phyloP scores from a whole-genome alignment of 2,797 vertebrate species.

The Sebastes kiyomatsui region DNA sequence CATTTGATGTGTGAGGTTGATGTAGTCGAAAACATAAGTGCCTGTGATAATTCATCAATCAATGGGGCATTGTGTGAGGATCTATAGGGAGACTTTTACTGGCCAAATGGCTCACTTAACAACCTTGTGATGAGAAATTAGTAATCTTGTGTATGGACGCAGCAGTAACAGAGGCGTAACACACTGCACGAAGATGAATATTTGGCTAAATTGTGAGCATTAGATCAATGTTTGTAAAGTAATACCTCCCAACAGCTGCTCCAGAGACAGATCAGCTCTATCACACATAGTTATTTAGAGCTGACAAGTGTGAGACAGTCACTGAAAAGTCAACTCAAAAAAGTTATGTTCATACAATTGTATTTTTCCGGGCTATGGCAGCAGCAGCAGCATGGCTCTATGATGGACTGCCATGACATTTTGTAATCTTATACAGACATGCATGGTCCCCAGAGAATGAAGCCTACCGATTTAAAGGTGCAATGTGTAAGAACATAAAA shows the following conservation, averaged over 20 bases:
- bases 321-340: slow-evolving; percentile 1
- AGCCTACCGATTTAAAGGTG: background rate
- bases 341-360: background rate
- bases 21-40: slow-evolving; percentile 1
- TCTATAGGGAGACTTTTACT: slow-evolving; percentile 8
- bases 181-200: background rate
- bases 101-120: slow-evolving; percentile 35
- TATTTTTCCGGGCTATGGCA: background rate
- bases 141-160: background rate
- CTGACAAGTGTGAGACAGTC: slow-evolving; percentile 26
- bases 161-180: background rate
- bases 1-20: background rate
- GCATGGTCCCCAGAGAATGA: background rate
- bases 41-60: slow-evolving; percentile 38
- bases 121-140: background rate
- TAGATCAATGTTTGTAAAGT: slow-evolving; percentile 5
- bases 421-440: background rate
- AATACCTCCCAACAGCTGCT: slow-evolving; percentile 30
- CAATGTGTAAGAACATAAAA: background rate
- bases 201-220: background rate
- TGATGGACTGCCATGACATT: background rate
- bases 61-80: slow-evolving; percentile 25
- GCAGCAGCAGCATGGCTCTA: background rate
- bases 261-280: slow-evolving; percentile 19
- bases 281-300: slow-evolving; percentile 22